A percentile compares a stretch with the other conserved stretches of the same genome.
Conservation (phyloP, 2,113 vertebrate genomes). For the Syngnathoides biaculeatus region DNA sequence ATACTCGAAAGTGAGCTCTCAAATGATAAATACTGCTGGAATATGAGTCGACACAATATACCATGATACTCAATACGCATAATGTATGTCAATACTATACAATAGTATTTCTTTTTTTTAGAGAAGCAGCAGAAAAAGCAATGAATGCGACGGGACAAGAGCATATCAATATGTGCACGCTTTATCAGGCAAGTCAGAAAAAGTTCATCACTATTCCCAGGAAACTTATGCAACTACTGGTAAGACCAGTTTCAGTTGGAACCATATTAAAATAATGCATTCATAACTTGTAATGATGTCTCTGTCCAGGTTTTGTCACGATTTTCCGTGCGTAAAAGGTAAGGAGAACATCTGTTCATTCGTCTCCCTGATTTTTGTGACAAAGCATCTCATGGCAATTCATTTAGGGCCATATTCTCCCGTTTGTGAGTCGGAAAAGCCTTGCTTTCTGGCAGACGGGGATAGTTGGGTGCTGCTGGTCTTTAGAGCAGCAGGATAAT, state of each 20-base stretch:
- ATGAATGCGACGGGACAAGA: conserved; percentile 83
- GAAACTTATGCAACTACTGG: neutral
- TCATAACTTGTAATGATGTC: conserved; percentile 5
- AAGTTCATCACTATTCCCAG: neutral
- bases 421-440: neutral
- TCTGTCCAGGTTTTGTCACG: conserved; percentile 64
- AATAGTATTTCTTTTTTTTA: conserved; percentile 47
- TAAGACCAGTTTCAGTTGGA: neutral
- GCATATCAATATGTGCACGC: conserved; percentile 75
- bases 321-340: conserved; percentile 69
- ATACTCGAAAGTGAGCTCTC: conserved; percentile 78
- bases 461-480: no score
- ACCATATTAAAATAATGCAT: neutral
- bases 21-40: neutral
- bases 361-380: neutral
- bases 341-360: conserved; percentile 25
- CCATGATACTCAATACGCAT: neutral
- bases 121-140: conserved; percentile 81
- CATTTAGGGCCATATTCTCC: neutral
- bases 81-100: neutral
- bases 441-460: no score
- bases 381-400: conserved; percentile 18
- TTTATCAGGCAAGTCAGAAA: conserved; percentile 78
- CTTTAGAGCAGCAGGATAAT: no score
- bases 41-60: neutral